Evolutionary conservation across 2,888 invertebrate species (phyloP).

Genomic region (Melipona beecheii): DNA sequence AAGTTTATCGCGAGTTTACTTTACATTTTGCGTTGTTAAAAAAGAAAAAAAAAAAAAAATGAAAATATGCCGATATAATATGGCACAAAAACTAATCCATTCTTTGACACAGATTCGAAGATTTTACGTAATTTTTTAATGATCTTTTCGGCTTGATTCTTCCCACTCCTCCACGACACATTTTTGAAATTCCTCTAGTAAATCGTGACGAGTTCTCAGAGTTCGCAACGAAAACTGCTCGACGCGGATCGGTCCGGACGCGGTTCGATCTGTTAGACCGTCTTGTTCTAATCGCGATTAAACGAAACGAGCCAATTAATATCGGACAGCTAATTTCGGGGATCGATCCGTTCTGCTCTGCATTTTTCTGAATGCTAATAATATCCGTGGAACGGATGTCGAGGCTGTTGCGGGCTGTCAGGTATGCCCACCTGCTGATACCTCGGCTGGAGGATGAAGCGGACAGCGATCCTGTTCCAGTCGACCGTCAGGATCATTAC

Average conservation of each 20-base stretch:
- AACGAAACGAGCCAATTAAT: conserved; percentile 71
- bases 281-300: conserved; percentile 54
- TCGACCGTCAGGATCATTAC: conserved; percentile 44
- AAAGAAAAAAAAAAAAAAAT: too few relatives aligned
- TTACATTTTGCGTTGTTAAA: too few relatives aligned
- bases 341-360: conserved; percentile 58
- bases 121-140: too few relatives aligned
- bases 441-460: conserved; percentile 67
- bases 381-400: conserved; percentile 70
- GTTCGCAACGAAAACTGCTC: neutral
- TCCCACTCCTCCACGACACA: too few relatives aligned
- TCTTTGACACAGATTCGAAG: too few relatives aligned
- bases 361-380: conserved; percentile 74
- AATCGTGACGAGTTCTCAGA: neutral
- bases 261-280: conserved; percentile 27
- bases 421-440: conserved; percentile 72
- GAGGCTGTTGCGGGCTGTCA: conserved; percentile 64
- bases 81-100: too few relatives aligned
- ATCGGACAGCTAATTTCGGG: conserved; percentile 71
- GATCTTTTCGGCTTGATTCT: too few relatives aligned
- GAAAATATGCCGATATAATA: too few relatives aligned
- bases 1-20: too few relatives aligned
- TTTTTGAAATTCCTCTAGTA: too few relatives aligned
- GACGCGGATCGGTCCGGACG: neutral
- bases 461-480: conserved; percentile 61